Evolutionary conservation across 2,888 invertebrate species (phyloP).

Genomic region (Eupithecia exiguata): DNA sequence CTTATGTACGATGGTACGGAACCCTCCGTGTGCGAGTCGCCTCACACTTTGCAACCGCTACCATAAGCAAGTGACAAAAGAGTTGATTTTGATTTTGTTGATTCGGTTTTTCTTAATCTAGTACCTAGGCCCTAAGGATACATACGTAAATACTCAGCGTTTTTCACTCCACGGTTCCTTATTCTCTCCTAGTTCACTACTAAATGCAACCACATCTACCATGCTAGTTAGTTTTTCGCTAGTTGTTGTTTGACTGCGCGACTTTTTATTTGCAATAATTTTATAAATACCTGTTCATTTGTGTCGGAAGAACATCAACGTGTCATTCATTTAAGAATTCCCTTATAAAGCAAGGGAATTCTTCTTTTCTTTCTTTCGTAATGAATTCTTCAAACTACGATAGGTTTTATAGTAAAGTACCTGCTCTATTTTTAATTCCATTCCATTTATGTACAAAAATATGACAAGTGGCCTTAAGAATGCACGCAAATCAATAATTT

Average conservation of each 20-base stretch:
- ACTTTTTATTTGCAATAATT: neutral
- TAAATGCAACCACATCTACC: neutral
- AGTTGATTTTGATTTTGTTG: too few species aligned
- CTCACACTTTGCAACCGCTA: too few species aligned
- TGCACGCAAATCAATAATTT: neutral
- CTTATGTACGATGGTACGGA: too few species aligned
- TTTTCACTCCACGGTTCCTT: neutral
- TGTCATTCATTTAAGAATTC: too few species aligned
- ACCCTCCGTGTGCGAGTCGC: too few species aligned
- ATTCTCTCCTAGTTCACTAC: neutral
- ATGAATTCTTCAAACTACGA: too few species aligned
- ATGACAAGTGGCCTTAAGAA: neutral
- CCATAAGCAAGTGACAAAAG: neutral
- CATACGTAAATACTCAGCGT: neutral
- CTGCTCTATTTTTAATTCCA: conserved; percentile 1
- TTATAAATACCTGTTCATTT: neutral
- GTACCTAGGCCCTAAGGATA: neutral
- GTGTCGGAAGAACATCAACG: too few species aligned
- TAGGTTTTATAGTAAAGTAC: too few species aligned
- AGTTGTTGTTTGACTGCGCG: too few species aligned
- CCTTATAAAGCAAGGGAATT: too few species aligned
- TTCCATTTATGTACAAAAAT: neutral
- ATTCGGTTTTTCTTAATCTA: too few species aligned
- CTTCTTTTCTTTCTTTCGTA: too few species aligned
- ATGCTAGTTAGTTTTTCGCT: neutral